Evolutionary conservation across 2,113 vertebrate species (phyloP).

Genomic region (Neomonachus schauinslandi): DNA sequence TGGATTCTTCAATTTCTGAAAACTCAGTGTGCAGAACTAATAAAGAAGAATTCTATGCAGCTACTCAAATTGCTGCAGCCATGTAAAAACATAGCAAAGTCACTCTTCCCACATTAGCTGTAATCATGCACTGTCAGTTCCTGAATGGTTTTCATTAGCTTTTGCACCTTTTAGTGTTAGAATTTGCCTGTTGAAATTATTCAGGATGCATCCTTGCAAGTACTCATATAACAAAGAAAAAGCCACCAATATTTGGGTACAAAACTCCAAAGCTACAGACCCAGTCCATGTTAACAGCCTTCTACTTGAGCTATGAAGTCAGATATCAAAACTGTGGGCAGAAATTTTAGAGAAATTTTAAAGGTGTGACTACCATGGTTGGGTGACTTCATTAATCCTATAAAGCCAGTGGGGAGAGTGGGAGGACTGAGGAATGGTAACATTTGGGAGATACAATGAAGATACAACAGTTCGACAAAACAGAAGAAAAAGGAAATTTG

Average conservation of each 20-base stretch:
- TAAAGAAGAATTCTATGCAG: not conserved
- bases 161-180: not conserved
- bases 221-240: slow-evolving; percentile 19
- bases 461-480: not conserved
- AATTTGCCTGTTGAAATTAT: not conserved
- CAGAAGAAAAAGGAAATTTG: not conserved
- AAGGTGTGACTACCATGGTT: not conserved
- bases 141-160: not conserved
- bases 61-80: not conserved
- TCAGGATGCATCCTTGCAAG: not conserved
- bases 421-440: not conserved
- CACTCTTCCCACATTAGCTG: not conserved
- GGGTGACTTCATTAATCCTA: not conserved
- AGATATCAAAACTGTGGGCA: not conserved
- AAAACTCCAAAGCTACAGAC: not conserved
- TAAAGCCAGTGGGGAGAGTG: not conserved
- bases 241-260: not conserved
- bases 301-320: not conserved
- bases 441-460: not conserved
- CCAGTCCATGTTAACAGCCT: not conserved
- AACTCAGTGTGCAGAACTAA: not conserved
- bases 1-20: not conserved
- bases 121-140: not conserved
- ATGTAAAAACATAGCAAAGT: not conserved
- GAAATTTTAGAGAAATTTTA: not conserved